Conservation (phyloP, 2,888 invertebrate genomes). For the Hanleya hanleyi region DNA sequence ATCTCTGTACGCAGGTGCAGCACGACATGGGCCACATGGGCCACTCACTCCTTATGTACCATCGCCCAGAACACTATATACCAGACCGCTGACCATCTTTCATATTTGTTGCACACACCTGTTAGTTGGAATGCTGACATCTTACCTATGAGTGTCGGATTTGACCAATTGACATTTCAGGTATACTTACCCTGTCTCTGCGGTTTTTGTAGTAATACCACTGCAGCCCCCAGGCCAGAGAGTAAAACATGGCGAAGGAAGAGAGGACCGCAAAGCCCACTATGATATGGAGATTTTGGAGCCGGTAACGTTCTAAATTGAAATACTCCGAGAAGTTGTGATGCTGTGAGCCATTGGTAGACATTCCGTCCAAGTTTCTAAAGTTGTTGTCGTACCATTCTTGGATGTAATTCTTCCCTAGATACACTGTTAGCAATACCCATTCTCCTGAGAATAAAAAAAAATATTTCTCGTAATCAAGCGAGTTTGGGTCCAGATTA, state of each 20-base stretch:
- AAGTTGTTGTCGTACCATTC: neutral
- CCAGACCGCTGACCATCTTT: no score
- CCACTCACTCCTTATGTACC: no score
- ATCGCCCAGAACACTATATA: no score
- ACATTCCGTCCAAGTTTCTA: neutral
- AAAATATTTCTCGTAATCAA: no score
- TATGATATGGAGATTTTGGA: constrained; percentile 43
- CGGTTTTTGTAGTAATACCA: constrained; percentile 80
- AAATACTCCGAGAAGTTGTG: no score
- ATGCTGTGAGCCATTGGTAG: neutral
- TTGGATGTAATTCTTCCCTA: constrained; percentile 76
- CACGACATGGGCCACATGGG: no score
- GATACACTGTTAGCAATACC: constrained; percentile 80
- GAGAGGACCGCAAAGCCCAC: constrained; percentile 71
- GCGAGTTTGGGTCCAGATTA: no score
- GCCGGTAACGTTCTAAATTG: constrained; percentile 21
- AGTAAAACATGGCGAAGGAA: constrained; percentile 79
- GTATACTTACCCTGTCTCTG: constrained; percentile 73
- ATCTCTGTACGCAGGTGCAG: no score
- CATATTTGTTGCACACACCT: no score
- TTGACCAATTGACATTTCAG: neutral
- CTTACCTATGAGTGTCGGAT: no score
- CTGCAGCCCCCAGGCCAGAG: constrained; percentile 80
- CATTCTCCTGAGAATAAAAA: constrained; percentile 76
- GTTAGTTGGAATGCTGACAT: no score